Conservation (phyloP, 2,888 invertebrate genomes). For the Epistrophe eligans region DNA sequence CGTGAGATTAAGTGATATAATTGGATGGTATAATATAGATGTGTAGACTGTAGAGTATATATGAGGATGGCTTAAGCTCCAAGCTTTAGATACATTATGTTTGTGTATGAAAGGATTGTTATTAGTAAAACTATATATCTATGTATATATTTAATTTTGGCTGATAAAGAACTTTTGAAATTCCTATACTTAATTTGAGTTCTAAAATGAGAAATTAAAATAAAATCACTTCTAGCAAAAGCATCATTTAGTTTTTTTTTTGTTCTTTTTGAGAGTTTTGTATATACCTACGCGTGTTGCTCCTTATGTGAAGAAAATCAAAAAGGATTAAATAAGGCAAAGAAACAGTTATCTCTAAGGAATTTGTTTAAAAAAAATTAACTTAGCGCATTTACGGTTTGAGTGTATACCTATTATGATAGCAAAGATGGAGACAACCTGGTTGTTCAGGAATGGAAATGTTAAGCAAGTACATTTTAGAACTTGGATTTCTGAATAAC, state of each 20-base stretch:
- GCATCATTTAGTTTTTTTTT: slow-evolving; percentile 7
- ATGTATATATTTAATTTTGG: slow-evolving; percentile 9
- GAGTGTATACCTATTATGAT: too few relatives aligned
- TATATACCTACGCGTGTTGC: too few relatives aligned
- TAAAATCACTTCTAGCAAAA: slow-evolving; percentile 9
- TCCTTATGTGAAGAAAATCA: too few relatives aligned
- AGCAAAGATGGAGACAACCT: too few relatives aligned
- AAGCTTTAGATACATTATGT: slow-evolving; percentile 3
- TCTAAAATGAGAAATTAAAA: slow-evolving; percentile 37
- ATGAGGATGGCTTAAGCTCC: not conserved
- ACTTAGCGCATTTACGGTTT: too few relatives aligned
- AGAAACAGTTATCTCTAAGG: too few relatives aligned
- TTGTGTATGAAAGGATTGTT: slow-evolving; percentile 45
- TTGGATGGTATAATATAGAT: slow-evolving; percentile 41
- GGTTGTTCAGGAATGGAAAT: too few relatives aligned
- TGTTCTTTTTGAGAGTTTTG: not conserved
- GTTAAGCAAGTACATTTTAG: too few relatives aligned
- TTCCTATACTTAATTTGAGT: slow-evolving; percentile 37
- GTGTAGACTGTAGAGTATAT: not conserved
- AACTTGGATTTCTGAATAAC: too few relatives aligned
- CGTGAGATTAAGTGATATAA: slow-evolving; percentile 59
- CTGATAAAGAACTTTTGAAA: slow-evolving; percentile 27
- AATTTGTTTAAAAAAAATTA: too few relatives aligned
- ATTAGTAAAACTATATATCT: not conserved
- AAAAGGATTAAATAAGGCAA: too few relatives aligned